Evolutionary conservation across 2,888 invertebrate species (phyloP).

Genomic region (Dryomyza anilis): DNA sequence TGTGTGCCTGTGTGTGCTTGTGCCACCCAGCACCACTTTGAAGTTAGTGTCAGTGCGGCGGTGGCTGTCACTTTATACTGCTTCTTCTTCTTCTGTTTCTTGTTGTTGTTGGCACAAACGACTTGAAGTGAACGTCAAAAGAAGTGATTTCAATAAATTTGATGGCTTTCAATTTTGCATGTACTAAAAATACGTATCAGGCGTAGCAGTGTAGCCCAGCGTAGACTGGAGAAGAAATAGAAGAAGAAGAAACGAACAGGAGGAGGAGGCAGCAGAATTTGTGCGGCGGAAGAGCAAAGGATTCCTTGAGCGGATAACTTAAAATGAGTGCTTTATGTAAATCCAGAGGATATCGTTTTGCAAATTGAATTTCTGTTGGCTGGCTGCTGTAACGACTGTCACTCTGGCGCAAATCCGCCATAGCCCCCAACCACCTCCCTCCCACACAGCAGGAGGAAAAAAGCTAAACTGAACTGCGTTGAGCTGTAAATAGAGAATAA

Average conservation of each 20-base stretch:
- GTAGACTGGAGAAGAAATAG: not conserved
- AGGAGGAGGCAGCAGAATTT: not conserved
- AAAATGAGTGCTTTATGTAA: constrained; percentile 58
- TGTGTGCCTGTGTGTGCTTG: not conserved
- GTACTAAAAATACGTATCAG: constrained; percentile 40
- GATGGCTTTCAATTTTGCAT: constrained; percentile 57
- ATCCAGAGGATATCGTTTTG: constrained; percentile 57
- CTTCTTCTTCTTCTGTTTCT: constrained; percentile 32
- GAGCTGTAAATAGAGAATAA: no score
- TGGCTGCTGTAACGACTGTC: no score
- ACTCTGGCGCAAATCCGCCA: no score
- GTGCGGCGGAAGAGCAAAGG: constrained; percentile 18
- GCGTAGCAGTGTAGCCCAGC: not conserved
- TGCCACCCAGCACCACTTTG: not conserved
- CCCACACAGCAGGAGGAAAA: not conserved
- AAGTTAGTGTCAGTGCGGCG: not conserved
- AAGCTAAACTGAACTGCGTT: no score
- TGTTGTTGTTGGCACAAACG: not conserved
- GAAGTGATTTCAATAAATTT: constrained; percentile 60
- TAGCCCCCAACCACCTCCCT: not conserved
- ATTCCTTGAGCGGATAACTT: constrained; percentile 52
- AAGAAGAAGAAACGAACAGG: not conserved
- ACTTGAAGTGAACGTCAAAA: constrained; percentile 24
- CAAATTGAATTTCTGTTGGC: constrained; percentile 55
- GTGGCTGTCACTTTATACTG: constrained; percentile 39